A percentile compares a stretch with the other conserved stretches of the same genome.
Conservation (phyloP, 2,113 vertebrate genomes). For the Helogale parvula region DNA sequence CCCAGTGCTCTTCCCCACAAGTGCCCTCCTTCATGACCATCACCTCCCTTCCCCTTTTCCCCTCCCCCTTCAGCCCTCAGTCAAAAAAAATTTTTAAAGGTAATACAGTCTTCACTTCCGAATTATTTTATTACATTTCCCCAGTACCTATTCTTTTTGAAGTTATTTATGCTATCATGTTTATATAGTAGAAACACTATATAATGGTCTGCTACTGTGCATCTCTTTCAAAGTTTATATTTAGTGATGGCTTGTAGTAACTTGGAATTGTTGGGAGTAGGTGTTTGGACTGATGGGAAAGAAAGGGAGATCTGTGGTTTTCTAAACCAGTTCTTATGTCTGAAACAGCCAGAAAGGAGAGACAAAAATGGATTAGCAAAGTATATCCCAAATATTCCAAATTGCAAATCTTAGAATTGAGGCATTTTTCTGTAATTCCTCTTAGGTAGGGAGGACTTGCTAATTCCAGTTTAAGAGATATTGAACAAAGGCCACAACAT, state of each 20-base stretch:
- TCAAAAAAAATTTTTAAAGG: neutral
- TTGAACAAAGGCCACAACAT: neutral
- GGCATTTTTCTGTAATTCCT: neutral
- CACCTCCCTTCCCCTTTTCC: too few relatives aligned
- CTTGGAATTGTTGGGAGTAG: neutral
- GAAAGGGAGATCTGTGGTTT: neutral
- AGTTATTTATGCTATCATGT: neutral
- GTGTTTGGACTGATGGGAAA: neutral
- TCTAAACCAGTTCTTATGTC: neutral
- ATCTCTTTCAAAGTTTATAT: neutral
- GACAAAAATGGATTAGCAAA: neutral
- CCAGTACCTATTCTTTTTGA: neutral
- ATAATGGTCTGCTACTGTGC: neutral
- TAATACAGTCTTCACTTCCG: neutral
- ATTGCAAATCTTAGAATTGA: neutral
- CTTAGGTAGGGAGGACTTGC: neutral
- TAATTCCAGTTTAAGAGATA: neutral
- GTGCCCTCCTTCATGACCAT: too few relatives aligned
- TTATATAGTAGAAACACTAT: neutral
- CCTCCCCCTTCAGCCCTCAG: too few relatives aligned
- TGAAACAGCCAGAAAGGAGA: neutral
- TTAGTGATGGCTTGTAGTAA: neutral
- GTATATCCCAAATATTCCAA: neutral
- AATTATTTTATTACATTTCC: neutral
- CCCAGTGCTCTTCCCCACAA: too few relatives aligned